A percentile compares a stretch with the other conserved stretches of the same genome.
phyloP scores from a whole-genome alignment of 2,888 invertebrate species.

The Pandemis heparana region DNA sequence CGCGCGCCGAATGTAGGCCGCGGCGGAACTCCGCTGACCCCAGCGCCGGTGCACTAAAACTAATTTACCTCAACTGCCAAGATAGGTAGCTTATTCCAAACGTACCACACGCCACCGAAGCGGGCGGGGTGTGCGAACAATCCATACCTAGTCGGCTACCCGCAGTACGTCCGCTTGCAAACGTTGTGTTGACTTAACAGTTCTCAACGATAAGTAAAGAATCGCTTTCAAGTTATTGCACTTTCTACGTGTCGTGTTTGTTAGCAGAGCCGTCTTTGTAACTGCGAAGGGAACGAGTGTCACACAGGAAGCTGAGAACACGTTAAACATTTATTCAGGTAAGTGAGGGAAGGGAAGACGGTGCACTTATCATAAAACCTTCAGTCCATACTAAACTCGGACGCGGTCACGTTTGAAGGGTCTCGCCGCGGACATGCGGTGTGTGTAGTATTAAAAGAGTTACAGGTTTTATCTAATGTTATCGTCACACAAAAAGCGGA shows the following conservation, averaged over 20 bases:
- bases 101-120: constrained; percentile 2
- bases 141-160: not conserved
- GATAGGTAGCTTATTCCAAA: constrained; percentile 11
- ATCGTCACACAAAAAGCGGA: no score
- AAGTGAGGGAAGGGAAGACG: not conserved
- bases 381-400: no score
- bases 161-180: not conserved
- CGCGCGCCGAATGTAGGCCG: constrained; percentile 47
- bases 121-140: not conserved
- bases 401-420: no score
- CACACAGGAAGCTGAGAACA: not conserved
- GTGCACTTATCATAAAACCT: not conserved
- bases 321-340: not conserved
- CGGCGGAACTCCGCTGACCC: constrained; percentile 47
- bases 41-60: constrained; percentile 43
- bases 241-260: not conserved
- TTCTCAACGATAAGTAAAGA: constrained; percentile 14
- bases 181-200: constrained; percentile 2
- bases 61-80: constrained; percentile 25
- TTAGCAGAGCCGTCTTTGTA: not conserved
- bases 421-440: no score
- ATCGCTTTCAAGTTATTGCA: not conserved
- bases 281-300: not conserved
- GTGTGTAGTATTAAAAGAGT: no score
- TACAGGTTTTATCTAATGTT: no score